Conservation (phyloP, 1,140 invertebrate genomes). For the Centruroides vittatus region DNA sequence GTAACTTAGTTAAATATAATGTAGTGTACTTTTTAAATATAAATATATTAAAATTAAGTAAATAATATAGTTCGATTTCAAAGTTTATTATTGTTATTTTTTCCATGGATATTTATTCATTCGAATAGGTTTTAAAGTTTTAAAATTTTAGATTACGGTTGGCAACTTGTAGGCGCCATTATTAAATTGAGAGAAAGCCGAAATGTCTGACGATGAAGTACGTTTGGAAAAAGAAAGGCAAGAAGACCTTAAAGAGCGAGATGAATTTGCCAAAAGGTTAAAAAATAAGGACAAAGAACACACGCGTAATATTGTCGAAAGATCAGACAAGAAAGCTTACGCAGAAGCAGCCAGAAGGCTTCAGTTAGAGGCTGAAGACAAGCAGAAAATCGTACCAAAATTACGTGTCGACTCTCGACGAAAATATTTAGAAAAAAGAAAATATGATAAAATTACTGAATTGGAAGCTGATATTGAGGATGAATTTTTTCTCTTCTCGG, state of each 20-base stretch:
- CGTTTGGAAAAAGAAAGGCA: constrained; percentile 36
- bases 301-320: constrained; percentile 61
- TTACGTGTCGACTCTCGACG: constrained; percentile 78
- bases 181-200: no score
- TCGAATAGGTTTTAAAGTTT: no score
- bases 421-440: constrained; percentile 88
- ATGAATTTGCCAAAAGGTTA: constrained; percentile 82
- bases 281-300: constrained; percentile 81
- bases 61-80: no score
- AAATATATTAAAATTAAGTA: no score
- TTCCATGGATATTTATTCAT: no score
- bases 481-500: constrained; percentile 89
- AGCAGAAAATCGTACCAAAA: constrained; percentile 71
- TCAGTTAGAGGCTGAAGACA: constrained; percentile 61
- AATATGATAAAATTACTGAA: constrained; percentile 92
- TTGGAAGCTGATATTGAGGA: constrained; percentile 89
- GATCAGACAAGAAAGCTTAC: constrained; percentile 54
- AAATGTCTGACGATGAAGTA: no score
- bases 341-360: constrained; percentile 85
- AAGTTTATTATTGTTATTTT: no score
- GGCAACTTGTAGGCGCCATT: no score
- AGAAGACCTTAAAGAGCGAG: constrained; percentile 76
- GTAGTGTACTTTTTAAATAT: no score
- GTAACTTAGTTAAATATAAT: no score
- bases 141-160: no score